Evolutionary conservation across 2,797 vertebrate genomes (phyloP).

Genomic region (Sciurus carolinensis): DNA sequence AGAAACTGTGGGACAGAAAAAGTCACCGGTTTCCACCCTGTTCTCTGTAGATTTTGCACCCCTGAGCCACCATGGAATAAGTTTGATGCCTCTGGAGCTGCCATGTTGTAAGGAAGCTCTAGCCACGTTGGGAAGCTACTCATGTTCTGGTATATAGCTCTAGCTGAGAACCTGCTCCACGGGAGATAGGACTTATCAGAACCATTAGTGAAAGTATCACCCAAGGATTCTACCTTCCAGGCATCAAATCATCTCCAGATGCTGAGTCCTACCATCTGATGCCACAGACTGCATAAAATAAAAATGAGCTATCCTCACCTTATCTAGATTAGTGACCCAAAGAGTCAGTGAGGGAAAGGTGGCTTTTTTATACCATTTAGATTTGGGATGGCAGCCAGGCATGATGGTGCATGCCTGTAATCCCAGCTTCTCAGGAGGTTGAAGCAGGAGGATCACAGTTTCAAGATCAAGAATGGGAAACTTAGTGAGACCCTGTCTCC

Average conservation of each 20-base stretch:
- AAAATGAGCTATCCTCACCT: not conserved
- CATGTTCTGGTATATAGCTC: too few species aligned
- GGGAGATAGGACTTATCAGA: not conserved
- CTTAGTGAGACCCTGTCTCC: too few species aligned
- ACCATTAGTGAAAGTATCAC: not conserved
- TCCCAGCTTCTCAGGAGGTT: too few species aligned
- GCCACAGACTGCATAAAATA: not conserved
- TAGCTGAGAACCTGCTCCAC: not conserved
- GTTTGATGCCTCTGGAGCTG: not conserved
- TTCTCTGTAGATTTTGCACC: not conserved
- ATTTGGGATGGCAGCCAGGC: not conserved
- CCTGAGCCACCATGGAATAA: rapidly evolving
- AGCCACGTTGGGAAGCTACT: rapidly evolving
- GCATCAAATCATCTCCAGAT: not conserved
- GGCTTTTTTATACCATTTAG: not conserved
- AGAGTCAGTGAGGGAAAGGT: not conserved
- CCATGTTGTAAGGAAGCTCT: not conserved
- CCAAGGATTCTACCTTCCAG: not conserved
- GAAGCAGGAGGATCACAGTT: too few species aligned
- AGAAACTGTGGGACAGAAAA: not conserved
- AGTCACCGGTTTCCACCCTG: not conserved
- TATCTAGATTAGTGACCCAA: not conserved
- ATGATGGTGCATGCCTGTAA: too few species aligned
- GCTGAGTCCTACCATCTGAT: not conserved
- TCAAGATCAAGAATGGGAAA: too few species aligned